Percentiles rank a stretch among this genome's conserved stretches.
phyloP scores from a whole-genome alignment of 2,797 vertebrate genomes.

The Gymnothorax javanicus region DNA sequence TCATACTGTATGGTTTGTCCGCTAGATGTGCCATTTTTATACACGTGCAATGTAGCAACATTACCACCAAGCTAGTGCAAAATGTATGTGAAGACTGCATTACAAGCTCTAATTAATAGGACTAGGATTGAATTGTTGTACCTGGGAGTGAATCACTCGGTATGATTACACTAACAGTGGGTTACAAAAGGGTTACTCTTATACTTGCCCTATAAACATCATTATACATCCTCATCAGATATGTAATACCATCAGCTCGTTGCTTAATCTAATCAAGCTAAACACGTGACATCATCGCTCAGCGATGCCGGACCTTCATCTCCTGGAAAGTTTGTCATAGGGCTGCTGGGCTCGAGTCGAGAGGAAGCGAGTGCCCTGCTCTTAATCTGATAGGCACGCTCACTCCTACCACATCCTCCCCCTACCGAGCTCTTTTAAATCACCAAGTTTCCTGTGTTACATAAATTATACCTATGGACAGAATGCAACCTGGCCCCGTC shows the following conservation, averaged over 20 bases:
- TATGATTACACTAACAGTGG: constrained; percentile 31
- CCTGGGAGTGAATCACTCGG: background rate
- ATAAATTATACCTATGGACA: background rate
- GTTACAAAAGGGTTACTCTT: constrained; percentile 37
- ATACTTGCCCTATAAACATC: constrained; percentile 38
- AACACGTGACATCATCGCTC: constrained; percentile 80
- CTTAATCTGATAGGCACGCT: constrained; percentile 8
- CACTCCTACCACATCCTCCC: background rate
- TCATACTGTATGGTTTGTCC: background rate
- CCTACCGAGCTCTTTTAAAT: background rate
- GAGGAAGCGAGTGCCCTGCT: background rate
- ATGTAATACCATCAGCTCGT: constrained; percentile 20
- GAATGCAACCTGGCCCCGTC: background rate
- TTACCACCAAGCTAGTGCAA: background rate
- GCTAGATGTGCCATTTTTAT: background rate
- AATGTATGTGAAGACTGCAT: background rate
- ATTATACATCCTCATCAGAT: constrained; percentile 2
- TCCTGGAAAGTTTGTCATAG: constrained; percentile 25
- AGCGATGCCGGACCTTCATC: constrained; percentile 59
- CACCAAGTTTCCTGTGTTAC: background rate
- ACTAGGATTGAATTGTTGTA: background rate
- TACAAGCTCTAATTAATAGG: background rate
- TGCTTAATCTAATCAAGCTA: constrained; percentile 69
- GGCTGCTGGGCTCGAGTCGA: constrained; percentile 8
- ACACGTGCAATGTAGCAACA: background rate